phyloP scores from a whole-genome alignment of 2,888 invertebrate species.

The Aethes cnicana region DNA sequence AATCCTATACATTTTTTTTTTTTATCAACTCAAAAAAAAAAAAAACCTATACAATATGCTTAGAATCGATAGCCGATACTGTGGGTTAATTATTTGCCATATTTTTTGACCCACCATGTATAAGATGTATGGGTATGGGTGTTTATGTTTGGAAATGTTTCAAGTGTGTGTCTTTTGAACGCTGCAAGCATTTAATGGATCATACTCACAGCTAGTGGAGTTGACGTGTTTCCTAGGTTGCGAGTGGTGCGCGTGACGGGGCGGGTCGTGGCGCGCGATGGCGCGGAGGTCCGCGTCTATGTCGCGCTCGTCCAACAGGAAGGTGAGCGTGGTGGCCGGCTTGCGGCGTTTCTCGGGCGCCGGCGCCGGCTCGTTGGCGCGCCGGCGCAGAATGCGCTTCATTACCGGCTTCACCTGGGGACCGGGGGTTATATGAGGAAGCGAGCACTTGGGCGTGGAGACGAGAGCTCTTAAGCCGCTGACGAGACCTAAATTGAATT shows the following conservation, averaged over 20 bases:
- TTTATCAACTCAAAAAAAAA: too few relatives aligned
- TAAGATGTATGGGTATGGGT: too few relatives aligned
- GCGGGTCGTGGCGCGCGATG: constrained; percentile 81
- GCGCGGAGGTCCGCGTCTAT: constrained; percentile 92
- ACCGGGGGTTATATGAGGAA: neutral
- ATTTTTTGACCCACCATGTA: too few relatives aligned
- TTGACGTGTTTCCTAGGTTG: constrained; percentile 66
- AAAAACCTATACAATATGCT: too few relatives aligned
- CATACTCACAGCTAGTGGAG: constrained; percentile 60
- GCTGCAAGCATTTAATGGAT: constrained; percentile 35
- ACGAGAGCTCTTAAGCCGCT: too few relatives aligned
- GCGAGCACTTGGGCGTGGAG: neutral
- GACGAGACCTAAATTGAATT: too few relatives aligned
- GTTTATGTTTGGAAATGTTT: neutral
- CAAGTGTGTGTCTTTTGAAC: neutral
- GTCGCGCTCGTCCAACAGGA: constrained; percentile 93
- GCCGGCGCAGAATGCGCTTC: constrained; percentile 94
- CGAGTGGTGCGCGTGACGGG: constrained; percentile 51
- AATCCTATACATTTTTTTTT: too few relatives aligned
- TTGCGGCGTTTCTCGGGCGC: constrained; percentile 93
- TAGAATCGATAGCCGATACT: too few relatives aligned
- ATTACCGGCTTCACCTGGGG: constrained; percentile 94
- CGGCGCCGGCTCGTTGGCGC: constrained; percentile 97
- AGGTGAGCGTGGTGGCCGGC: constrained; percentile 92
- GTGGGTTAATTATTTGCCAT: too few relatives aligned